Evolutionary conservation across 2,888 invertebrate species (phyloP), one percentile per base, ranked within the genome.

Genomic region (Eupithecia centaureata): DNA sequence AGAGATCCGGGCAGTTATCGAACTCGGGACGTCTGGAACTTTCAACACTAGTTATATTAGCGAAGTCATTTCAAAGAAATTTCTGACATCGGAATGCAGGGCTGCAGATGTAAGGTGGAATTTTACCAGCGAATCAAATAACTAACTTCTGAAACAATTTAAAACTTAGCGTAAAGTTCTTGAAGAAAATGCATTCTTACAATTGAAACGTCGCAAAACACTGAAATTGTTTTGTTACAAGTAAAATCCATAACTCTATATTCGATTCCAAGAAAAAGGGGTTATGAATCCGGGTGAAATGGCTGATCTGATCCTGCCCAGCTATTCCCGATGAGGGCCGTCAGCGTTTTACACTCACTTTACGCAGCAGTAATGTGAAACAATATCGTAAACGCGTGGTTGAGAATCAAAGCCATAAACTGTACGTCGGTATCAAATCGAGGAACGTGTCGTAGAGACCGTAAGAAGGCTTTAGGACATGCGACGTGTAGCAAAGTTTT

Each of bases 401-500:
- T 88, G 86, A 86, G 89, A 92, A 92, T 91, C 90, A 90, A 87
- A 88, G 86, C 86, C 80, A 89, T 92, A 91, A 91, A 91, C 83
- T 88, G 87, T 88, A 85, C 83, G 86, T 88, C 83, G 86, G 85
- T 85, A 88, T 85, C 85, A 87, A 91, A 91, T 91, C 91, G 89
- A 88, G 84, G 85, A 88, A 88, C 88, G 87, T 87, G 90, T 90
- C 86, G 83, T 79, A 84, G 83, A 86, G 88, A 88, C 85, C 86
- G 90, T 88, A 87, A 87, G 90, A 88, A 88, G 91, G 91, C 88
- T 90, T 90, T 90, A 90, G 91, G 90, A 89, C 89, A 88, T 87
- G 91, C 90, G 92, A 90, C 91, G 91, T 89, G 91, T 91, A 89
- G 91, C 91, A 92, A 93, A 93, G 89, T 92, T 93, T 92, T 92